These are phyloP conservation scores for Cervus canadensis DNA, from an alignment of 2,113 vertebrate species.

Conservation along the genomic window DNA sequence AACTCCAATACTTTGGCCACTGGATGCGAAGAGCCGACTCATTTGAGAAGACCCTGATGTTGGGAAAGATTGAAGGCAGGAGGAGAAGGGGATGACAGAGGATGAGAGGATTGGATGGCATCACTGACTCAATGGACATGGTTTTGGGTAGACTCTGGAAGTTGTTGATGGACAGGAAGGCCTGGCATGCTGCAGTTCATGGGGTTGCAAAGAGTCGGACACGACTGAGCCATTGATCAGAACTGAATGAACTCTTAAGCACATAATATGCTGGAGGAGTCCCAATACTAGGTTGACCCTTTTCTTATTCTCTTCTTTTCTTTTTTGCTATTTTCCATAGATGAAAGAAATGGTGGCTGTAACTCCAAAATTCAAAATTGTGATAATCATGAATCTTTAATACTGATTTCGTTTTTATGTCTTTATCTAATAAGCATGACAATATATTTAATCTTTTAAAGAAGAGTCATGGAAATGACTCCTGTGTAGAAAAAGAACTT, in stretches of 20 bases:
- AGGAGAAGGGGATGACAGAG: rapidly evolving
- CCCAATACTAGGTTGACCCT: neutral
- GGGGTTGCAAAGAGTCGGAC: neutral
- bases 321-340: neutral
- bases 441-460: neutral
- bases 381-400: neutral
- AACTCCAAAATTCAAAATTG: neutral
- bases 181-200: rapidly evolving
- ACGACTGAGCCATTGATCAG: rapidly evolving
- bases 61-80: neutral
- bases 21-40: neutral
- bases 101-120: neutral
- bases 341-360: neutral
- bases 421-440: neutral
- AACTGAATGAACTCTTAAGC: neutral
- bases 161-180: neutral
- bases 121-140: neutral
- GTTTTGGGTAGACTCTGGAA: rapidly evolving
- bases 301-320: neutral
- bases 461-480: neutral
- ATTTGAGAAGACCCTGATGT: neutral
- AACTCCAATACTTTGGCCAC: neutral
- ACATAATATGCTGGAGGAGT: neutral
- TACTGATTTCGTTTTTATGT: neutral
- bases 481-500: neutral